Evolutionary conservation across 2,113 vertebrate genomes (phyloP), one percentile per base, ranked within the genome.

Genomic region (Myxocyprinus asiaticus): DNA sequence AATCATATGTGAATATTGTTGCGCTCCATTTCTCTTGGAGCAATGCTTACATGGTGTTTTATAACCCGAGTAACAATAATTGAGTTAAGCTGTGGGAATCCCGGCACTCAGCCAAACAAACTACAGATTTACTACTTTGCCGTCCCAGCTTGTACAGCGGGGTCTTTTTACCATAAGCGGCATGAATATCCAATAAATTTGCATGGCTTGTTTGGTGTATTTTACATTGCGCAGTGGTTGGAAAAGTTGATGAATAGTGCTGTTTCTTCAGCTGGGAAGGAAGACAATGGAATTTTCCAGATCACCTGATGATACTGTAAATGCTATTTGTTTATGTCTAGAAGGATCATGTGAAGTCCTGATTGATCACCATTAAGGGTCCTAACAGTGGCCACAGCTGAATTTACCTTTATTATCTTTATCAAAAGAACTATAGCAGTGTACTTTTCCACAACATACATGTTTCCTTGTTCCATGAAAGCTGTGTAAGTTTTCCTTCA

Each of bases 31-130:
- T 22, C 45, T 62, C n/a, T 61, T 12, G 43, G 43, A 73, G 70
- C 43, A 59, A 47, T 6, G 4, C 43, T 73, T 61, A 22, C 45
- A 47, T 74, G 71, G 71, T 74, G 15, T 74, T 74, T 74, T 74
- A 74, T 74, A 74, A 62, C 71, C 58, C 15, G 45, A 51, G 63
- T 58, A 74, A 62, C 44, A 61, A 63, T 51, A 48, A 62, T 74
- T 63, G 17, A 61, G 70, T 73, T 61, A 59, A 73, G 70, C 43
- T 47, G 70, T n/a, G 42, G 55, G 55, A 33, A 33, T 33, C 1
- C 22, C 22, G 42, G 48, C 50, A 22, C 50, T 70, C 12, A 71
- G 43, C 70, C 70, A 61, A 73, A 61, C 70, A 61, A 59, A 17
- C 55, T 72, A 45, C 55, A 59, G 69, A 72, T 72, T 72, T 72